Base-by-base conservation (phyloP, 2,888 invertebrate species). In the Melanchra persicariae region DNA sequence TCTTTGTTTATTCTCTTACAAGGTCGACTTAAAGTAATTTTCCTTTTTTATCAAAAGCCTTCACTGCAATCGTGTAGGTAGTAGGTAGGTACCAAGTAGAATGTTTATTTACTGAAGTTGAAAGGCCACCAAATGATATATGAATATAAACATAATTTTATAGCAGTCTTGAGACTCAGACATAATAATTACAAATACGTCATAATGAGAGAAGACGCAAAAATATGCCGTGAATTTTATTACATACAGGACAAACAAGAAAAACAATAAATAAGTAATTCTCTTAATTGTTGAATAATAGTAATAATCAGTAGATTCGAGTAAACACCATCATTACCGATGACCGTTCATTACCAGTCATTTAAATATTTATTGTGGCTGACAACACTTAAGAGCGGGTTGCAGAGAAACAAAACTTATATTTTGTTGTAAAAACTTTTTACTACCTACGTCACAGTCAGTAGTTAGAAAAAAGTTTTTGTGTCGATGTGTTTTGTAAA, bases 41-140 rank as follows among this genome's bases (percentile, higher is more conserved):
- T 66, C 55, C 62, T 61, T 73, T 79, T 84, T 82, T 80, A 76
- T 85, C 70, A 80, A 73, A 70, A 81, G n/a, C 85, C 83, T 83
- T 85, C 74, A 65, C 47, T 61, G 37, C 67, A 79, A 73, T 71
- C 75, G 63, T 26, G 62, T 77, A 73, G 55, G 57, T 57, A 52
- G 63, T 57, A 30, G 34, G 57, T 30, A 45, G 34, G 57, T 30
- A 45, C 30, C 74, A 61, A 62, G 61, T 43, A 59, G 19, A 69
- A 57, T 78, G 71, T 73, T 77, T 83, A 74, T 74, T 80, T 84
- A 82, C 72, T 74, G 64, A 60, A 70, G 40, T 70, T 62, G 47
- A 74, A 77, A 81, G 81, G 79, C 70, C 75, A 74, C 34, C 37
- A 61, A 59, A 70, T 72, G 69, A 74, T 65, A 64, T 71, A 55